Evolutionary conservation across 2,888 invertebrate species (phyloP).

Genomic region (Apotomis capreana): DNA sequence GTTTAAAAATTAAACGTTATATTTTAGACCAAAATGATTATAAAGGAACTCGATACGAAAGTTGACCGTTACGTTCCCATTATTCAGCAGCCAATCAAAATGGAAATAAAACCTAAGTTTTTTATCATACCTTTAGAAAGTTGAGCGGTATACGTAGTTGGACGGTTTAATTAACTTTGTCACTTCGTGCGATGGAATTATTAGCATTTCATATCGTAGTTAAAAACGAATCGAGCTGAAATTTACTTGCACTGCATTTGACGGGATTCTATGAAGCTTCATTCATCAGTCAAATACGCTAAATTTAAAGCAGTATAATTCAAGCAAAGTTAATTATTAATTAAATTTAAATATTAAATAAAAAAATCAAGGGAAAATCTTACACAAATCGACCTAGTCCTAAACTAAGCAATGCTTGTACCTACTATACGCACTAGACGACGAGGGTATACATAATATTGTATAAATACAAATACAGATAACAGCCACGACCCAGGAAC

Average conservation of each 20-base stretch:
- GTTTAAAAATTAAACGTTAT: neutral
- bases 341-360: no score
- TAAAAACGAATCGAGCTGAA: neutral
- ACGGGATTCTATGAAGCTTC: neutral
- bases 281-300: neutral
- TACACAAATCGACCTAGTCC: no score
- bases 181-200: slow-evolving; percentile 3
- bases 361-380: no score
- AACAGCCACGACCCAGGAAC: no score
- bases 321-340: no score
- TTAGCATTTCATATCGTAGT: neutral
- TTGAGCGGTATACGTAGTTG: slow-evolving; percentile 14
- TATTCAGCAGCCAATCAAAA: slow-evolving; percentile 11
- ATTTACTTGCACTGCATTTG: neutral
- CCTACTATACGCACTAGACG: no score
- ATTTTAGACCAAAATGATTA: neutral
- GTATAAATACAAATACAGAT: no score
- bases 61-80: neutral
- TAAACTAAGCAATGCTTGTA: no score
- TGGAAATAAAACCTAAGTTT: slow-evolving; percentile 5
- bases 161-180: slow-evolving; percentile 21
- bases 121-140: slow-evolving; percentile 1
- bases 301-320: no score
- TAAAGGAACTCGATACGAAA: neutral
- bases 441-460: no score